Evolutionary conservation across 1,140 invertebrate genomes (phyloP).

Genomic region (Heliconius congener): DNA sequence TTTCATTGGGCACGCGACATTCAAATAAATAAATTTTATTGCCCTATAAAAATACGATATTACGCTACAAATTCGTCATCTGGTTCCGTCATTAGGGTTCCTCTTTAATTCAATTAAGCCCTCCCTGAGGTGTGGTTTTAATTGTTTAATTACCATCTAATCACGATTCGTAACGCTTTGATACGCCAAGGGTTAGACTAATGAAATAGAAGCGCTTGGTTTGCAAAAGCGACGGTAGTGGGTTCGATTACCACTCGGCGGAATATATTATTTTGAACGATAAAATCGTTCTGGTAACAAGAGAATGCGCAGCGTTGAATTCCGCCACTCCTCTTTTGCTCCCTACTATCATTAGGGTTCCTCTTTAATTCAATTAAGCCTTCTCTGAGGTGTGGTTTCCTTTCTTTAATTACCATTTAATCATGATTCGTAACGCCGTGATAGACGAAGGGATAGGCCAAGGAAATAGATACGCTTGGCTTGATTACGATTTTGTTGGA

Average conservation of each 20-base stretch:
- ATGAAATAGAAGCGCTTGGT: background rate
- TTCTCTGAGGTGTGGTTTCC: conserved; percentile 31
- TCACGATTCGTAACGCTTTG: conserved; percentile 51
- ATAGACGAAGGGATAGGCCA: background rate
- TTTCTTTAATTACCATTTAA: conserved; percentile 55
- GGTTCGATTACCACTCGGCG: too few relatives aligned
- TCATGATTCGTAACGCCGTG: conserved; percentile 50
- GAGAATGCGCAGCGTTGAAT: too few relatives aligned
- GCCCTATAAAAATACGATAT: conserved; percentile 32
- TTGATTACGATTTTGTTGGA: background rate
- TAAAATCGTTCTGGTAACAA: too few relatives aligned
- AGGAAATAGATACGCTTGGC: conserved; percentile 1
- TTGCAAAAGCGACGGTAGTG: background rate
- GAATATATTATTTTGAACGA: too few relatives aligned
- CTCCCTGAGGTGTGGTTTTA: conserved; percentile 37
- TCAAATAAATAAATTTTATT: conserved; percentile 36
- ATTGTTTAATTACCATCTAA: conserved; percentile 56
- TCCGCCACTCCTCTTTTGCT: too few relatives aligned
- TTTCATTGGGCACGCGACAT: conserved; percentile 31
- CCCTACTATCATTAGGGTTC: conserved; percentile 30
- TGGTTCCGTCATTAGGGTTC: conserved; percentile 36
- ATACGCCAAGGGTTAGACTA: background rate
- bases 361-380: conserved; percentile 42
- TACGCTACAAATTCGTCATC: conserved; percentile 31
- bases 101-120: conserved; percentile 43